A percentile compares a stretch with the other conserved stretches of the same genome.
Conservation (phyloP, 53 echinoderm and acorn worm species). For the Hippasteria phrygiana region DNA sequence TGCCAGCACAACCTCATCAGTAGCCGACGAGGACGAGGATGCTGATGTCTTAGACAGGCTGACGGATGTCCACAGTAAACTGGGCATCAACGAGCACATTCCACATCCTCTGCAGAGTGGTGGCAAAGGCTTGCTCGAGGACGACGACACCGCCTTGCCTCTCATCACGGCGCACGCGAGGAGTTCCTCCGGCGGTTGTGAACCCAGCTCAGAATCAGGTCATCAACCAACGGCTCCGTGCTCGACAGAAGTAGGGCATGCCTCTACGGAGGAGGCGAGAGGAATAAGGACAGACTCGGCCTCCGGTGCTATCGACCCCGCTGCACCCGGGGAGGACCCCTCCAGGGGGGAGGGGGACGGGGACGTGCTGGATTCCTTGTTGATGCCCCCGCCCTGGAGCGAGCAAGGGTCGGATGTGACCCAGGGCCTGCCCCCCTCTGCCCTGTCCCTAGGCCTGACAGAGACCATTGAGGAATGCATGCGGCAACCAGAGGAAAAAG, state of each 20-base stretch:
- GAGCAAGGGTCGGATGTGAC: constrained; percentile 19
- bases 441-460: constrained; percentile 84
- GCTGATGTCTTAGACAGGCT: constrained; percentile 26
- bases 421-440: constrained; percentile 80
- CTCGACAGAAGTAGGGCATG: constrained; percentile 8
- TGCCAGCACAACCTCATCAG: constrained; percentile 58
- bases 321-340: neutral
- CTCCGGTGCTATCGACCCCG: neutral
- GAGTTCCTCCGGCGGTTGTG: neutral
- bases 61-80: neutral
- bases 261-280: neutral
- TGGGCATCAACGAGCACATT: constrained; percentile 13
- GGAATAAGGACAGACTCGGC: neutral
- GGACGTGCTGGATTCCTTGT: constrained; percentile 72
- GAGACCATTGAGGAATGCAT: constrained; percentile 92
- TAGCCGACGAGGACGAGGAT: constrained; percentile 38
- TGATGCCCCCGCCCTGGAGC: constrained; percentile 75
- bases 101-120: neutral
- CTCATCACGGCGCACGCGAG: neutral
- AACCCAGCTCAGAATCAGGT: constrained; percentile 24
- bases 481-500: constrained; percentile 72
- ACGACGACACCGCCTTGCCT: neutral
- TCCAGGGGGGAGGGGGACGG: neutral
- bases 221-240: neutral
- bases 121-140: neutral